Base-by-base conservation (phyloP, 2,888 invertebrate genomes). In the Pseudanteris insignis region DNA sequence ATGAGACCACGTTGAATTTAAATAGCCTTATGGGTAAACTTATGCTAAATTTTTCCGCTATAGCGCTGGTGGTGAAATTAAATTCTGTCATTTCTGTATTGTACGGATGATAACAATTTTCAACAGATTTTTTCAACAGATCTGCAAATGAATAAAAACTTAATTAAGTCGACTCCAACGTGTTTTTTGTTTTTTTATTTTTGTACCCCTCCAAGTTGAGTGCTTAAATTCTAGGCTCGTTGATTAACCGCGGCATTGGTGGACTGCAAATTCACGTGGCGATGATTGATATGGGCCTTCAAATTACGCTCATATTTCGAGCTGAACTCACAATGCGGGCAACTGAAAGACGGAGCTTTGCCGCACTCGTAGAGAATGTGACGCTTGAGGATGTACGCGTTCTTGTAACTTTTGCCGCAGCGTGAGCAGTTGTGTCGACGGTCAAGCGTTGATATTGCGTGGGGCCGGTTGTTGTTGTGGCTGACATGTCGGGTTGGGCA, bases 331-430 rank as follows among this genome's bases (percentile, higher is more conserved):
- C 82, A 82, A 64, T 75, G 80, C 26, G 80, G 76, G 53, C 83
- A 83, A 32, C 73, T 77, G 65, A 82, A 82, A 1, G 80, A 77
- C 2, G 81, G 81, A 1, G 79, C 80, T 58, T 81, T 81, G 14
- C 82, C 82, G 66, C 83, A 83, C 63, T 83, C 83, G 69, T 81
- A 82, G 0, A 77, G 80, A 74, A 84, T 76, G 65, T 86, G 86
- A 8, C 86, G 80, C 67, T 85, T 84, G 51, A 87, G 76, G 64
- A 86, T 86, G 30, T 86, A 84, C 66, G 86, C 86, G 60, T 86
- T 84, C 69, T 86, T 82, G 75, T 87, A 87, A 64, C 84, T 85
- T 78, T 86, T 86, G 64, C 83, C 83, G 69, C 87, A 87, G 9
- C 84, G 83, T 36, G 80, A 79, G 70, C 86, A 86, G 59, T 82